phyloP scores from a whole-genome alignment of 2,888 invertebrate genomes.

The Drosophila rubida region DNA sequence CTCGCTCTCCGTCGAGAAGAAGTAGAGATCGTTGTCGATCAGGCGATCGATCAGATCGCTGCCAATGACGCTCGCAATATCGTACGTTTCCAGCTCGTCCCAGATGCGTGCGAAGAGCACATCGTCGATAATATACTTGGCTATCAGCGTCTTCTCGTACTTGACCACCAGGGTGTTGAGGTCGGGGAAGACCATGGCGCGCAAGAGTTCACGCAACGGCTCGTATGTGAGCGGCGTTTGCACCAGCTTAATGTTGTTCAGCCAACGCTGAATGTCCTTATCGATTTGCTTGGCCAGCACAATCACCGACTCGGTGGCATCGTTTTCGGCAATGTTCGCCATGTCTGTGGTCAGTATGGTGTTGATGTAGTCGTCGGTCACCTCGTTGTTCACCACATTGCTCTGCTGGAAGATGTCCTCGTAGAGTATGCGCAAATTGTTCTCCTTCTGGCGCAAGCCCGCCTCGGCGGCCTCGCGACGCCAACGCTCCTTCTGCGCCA shows the following conservation, averaged over 20 bases:
- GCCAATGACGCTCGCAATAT: conserved; percentile 57
- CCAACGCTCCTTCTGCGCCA: conserved; percentile 91
- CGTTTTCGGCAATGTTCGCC: conserved; percentile 86
- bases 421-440: conserved; percentile 89
- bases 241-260: conserved; percentile 62
- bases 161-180: conserved; percentile 35
- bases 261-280: conserved; percentile 82
- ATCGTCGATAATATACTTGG: conserved; percentile 78
- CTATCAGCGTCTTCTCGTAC: conserved; percentile 57
- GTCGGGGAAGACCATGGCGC: conserved; percentile 66
- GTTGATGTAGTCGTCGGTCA: conserved; percentile 88
- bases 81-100: conserved; percentile 81
- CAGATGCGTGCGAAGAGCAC: conserved; percentile 85
- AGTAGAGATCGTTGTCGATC: conserved; percentile 73
- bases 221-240: conserved; percentile 73
- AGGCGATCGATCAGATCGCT: conserved; percentile 74
- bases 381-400: conserved; percentile 84
- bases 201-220: conserved; percentile 58
- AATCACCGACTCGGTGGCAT: conserved; percentile 86
- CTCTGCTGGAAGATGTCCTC: conserved; percentile 92
- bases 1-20: conserved; percentile 70
- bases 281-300: conserved; percentile 87
- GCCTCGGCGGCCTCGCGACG: conserved; percentile 92
- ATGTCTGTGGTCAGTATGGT: conserved; percentile 88
- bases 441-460: conserved; percentile 91